These are phyloP conservation scores for Lycaena phlaeas DNA, from an alignment of 2,888 invertebrate genomes.

Conservation along the genomic window DNA sequence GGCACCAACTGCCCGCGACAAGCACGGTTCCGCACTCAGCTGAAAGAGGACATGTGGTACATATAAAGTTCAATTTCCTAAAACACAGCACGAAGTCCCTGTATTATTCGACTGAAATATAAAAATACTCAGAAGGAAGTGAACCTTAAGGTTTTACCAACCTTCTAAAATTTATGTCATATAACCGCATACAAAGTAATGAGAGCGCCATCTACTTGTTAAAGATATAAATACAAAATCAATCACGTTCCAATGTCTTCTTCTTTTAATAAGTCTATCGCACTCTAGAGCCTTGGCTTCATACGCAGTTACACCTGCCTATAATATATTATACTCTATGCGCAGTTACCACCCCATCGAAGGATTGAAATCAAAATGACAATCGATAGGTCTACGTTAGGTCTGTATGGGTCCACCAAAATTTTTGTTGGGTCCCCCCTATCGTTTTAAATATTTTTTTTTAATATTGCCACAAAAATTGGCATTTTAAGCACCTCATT, in stretches of 20 bases:
- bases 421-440: too few species aligned
- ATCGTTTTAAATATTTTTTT: too few species aligned
- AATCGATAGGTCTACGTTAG: too few species aligned
- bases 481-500: too few species aligned
- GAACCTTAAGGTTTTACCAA: constrained; percentile 9
- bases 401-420: too few species aligned
- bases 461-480: too few species aligned
- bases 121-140: constrained; percentile 10
- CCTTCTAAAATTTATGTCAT: constrained; percentile 13
- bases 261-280: not conserved
- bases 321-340: too few species aligned
- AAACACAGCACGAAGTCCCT: constrained; percentile 32
- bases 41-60: constrained; percentile 69
- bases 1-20: constrained; percentile 63
- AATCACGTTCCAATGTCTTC: constrained; percentile 20
- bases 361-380: too few species aligned
- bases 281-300: too few species aligned
- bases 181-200: not conserved
- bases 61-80: constrained; percentile 64
- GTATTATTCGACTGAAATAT: constrained; percentile 23
- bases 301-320: too few species aligned
- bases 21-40: constrained; percentile 66
- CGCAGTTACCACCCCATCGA: too few species aligned
- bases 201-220: constrained; percentile 23
- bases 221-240: too few species aligned